Percentiles rank a stretch among this genome's conserved stretches.
phyloP scores from a whole-genome alignment of 1,140 invertebrate genomes.

The Drosophila novamexicana region DNA sequence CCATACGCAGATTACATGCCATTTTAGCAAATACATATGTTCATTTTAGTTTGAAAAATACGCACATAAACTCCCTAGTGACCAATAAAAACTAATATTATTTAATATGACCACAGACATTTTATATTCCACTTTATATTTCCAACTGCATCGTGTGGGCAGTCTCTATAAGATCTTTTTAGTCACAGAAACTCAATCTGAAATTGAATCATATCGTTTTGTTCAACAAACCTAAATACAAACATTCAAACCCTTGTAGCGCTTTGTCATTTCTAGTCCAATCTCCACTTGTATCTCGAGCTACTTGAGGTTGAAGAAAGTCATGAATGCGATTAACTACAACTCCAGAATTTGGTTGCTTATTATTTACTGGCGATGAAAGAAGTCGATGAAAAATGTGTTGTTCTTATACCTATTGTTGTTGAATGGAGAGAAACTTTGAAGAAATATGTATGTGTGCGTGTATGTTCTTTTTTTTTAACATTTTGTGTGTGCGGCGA shows the following conservation, averaged over 20 bases:
- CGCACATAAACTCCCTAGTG: neutral
- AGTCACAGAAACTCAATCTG: neutral
- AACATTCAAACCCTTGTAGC: neutral
- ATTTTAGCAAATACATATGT: neutral
- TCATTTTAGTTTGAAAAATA: too few relatives aligned
- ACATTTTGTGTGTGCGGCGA: conserved; percentile 6
- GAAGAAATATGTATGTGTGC: neutral
- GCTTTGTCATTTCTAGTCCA: conserved; percentile 8
- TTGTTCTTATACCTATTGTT: conserved; percentile 9
- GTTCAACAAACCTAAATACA: too few relatives aligned
- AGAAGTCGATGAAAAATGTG: conserved; percentile 23
- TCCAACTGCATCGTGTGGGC: too few relatives aligned
- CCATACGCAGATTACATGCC: conserved; percentile 12
- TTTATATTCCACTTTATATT: neutral
- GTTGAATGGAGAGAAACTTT: conserved; percentile 4
- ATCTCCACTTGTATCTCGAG: conserved; percentile 7
- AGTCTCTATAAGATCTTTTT: too few relatives aligned
- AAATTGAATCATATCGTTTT: too few relatives aligned
- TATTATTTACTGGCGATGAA: conserved; percentile 5
- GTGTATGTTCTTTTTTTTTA: neutral
- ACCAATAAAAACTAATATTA: neutral
- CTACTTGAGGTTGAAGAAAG: conserved; percentile 14
- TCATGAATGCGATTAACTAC: neutral
- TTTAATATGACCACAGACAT: neutral
- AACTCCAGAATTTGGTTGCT: conserved; percentile 11